Evolutionary conservation across 2,888 invertebrate species (phyloP).

Genomic region (Camptogramma bilineatum): DNA sequence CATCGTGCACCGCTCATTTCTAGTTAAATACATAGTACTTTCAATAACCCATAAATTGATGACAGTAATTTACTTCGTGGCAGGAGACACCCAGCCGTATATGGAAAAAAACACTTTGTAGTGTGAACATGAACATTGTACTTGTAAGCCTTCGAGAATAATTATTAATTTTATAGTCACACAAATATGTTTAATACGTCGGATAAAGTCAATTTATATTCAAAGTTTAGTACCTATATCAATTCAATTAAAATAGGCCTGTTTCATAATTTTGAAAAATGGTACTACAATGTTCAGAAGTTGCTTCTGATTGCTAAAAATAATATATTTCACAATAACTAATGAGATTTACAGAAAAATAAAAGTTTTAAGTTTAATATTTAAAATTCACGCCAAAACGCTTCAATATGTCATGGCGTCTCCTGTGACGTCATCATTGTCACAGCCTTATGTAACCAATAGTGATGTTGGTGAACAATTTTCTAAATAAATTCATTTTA

Average conservation of each 20-base stretch:
- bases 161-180: constrained; percentile 7
- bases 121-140: constrained; percentile 17
- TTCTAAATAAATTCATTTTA: too few species aligned
- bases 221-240: not conserved
- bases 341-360: too few species aligned
- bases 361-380: too few species aligned
- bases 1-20: constrained; percentile 22
- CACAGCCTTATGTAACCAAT: too few species aligned
- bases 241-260: not conserved
- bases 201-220: constrained; percentile 7
- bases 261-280: too few species aligned
- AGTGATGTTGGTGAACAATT: too few species aligned
- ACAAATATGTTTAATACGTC: not conserved
- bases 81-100: constrained; percentile 40
- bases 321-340: too few species aligned
- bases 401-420: too few species aligned
- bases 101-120: constrained; percentile 41
- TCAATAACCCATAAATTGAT: constrained; percentile 47
- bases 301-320: too few species aligned
- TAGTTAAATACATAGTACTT: constrained; percentile 26
- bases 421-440: too few species aligned
- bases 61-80: constrained; percentile 38
- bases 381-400: too few species aligned
- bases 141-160: constrained; percentile 5
- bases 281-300: too few species aligned